Base-by-base conservation (phyloP, 1,140 invertebrate genomes). In the Trichonephila clavata region DNA sequence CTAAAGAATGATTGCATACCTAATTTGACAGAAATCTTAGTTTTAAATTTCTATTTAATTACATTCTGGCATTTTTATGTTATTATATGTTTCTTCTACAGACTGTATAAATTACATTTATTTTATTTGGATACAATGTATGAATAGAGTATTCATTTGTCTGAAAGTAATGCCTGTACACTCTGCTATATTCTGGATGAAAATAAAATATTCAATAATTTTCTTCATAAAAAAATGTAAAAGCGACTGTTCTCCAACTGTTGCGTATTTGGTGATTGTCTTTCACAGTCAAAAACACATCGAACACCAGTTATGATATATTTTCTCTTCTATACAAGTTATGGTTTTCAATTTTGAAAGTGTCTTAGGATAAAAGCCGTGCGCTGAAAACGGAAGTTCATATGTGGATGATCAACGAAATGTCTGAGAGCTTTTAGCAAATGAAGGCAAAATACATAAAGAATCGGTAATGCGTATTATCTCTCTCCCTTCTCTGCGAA, bases 361-460 rank as follows among this genome's bases (percentile, higher is more conserved):
- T 77, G 71, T 77, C 71, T 77, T 77, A 77, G 39, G 32, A 39
- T 39, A 77, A 77, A 77, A 77, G 71, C 71, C 18, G 18, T 27
- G 14, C 13, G 6, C 16, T 68, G n/a, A 32, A 77, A 77, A 77
- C 71, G 71, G 71, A 77, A 77, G 71, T 77, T 77, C 32, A 39
- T 32, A 20, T 77, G 20, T 77, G 71, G 71, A 77, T 77, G 71
- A 77, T 77, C 71, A 77, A 27, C 27, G 21, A 24, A 59, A 83
- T 59, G 81, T 50, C 50, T 24, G 20, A 83, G 50, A 59, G 81
- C 81, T 83, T 83, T 83, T 83, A 83, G 81, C 81, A 83, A 83
- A 83, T 83, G 81, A 83, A 83, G 81, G 50, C 81, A 83, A 57
- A 83, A 83, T 59, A 59, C 81, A 83, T 83, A 83, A 83, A 59